phyloP scores from a whole-genome alignment of 2,113 vertebrate genomes.

The Halichoerus grypus region DNA sequence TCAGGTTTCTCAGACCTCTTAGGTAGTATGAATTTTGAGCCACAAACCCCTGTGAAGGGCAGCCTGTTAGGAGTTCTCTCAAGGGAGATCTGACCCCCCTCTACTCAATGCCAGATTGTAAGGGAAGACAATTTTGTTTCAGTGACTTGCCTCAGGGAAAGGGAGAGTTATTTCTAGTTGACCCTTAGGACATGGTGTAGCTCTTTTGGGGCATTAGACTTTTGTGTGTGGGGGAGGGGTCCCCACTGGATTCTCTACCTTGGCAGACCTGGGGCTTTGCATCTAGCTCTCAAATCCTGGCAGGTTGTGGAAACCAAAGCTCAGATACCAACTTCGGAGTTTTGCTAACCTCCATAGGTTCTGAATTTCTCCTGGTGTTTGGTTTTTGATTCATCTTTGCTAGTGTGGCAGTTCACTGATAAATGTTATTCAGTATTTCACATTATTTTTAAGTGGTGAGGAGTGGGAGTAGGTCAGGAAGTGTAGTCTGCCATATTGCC shows the following conservation, averaged over 20 bases:
- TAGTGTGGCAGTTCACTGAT: not conserved
- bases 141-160: not conserved
- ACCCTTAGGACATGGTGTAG: not conserved
- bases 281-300: not conserved
- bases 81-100: not conserved
- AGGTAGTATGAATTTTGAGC: not conserved
- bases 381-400: not conserved
- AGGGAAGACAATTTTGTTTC: not conserved
- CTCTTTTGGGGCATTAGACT: not conserved
- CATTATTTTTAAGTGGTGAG: not conserved
- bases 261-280: not conserved
- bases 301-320: not conserved
- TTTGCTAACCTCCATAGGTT: not conserved
- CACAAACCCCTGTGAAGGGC: not conserved
- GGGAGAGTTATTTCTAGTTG: not conserved
- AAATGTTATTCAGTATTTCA: not conserved
- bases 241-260: not conserved
- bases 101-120: not conserved
- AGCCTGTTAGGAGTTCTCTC: not conserved
- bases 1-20: not conserved
- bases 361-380: not conserved
- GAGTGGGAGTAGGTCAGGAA: not conserved
- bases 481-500: not conserved
- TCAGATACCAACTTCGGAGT: not conserved
- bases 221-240: rapidly evolving